Evolutionary conservation across 2,113 vertebrate species (phyloP), one percentile per base, ranked within the genome.

Genomic region (Alosa alosa): DNA sequence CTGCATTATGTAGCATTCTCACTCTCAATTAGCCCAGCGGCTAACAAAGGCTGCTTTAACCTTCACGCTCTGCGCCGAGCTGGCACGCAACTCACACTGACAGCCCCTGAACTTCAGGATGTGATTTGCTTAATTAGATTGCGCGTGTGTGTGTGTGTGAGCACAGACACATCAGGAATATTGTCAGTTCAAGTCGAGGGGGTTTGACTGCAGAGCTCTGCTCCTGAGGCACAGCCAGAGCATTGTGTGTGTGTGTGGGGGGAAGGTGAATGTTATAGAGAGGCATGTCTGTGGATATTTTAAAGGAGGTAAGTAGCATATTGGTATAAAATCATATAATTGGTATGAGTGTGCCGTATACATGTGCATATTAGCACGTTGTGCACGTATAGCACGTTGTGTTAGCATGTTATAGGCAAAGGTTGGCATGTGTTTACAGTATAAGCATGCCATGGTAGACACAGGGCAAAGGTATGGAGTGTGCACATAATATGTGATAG

Each of bases 1-100:
- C 83, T 84, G 55, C 64, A 84, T 84, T 64, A 84, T 78, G 72
- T 78, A 78, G 72, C 72, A 36, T 78, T 36, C 15, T 78, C 72
- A 78, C 72, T 78, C 72, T 78, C 72, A 78, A 78, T 78, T 78
- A 78, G 72, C 72, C 72, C 72, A 5, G 72, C 31, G 11, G 72
- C 72, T 78, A 78, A 78, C 25, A 78, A 78, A 78, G 64, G n/a
- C 64, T 13, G 25, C 72, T 36, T 78, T 78, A 78, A 78, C 72
- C 72, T 78, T 78, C 72, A 78, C 72, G 72, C 72, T 78, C 72
- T 10, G 72, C 31, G 72, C 72, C 13, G 72, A 78, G 36, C 15
- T 78, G 72, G 72, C 72, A 78, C 72, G 72, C 72, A 41, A 39
- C 31, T 3, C 25, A 15, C 72, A 78, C 72, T 78, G 72, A 78